Conservation (phyloP, 1,140 invertebrate species). For the Lerema accius region DNA sequence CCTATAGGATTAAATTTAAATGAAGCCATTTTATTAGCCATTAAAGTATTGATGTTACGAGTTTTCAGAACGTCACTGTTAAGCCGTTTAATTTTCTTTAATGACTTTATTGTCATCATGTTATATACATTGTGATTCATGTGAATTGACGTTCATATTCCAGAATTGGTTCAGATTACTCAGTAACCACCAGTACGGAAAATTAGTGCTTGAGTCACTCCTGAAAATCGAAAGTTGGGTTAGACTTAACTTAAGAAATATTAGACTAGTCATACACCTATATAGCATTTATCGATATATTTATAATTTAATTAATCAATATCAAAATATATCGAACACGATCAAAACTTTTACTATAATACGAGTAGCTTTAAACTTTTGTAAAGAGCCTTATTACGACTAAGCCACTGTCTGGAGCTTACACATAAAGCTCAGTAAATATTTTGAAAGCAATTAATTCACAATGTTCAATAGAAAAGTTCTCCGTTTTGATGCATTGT, state of each 20-base stretch:
- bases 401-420: slow-evolving; percentile 26
- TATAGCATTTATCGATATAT: no score
- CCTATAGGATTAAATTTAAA: slow-evolving; percentile 11
- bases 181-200: no score
- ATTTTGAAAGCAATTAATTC: slow-evolving; percentile 68
- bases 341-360: not conserved
- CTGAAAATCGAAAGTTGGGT: no score
- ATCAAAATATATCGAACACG: no score
- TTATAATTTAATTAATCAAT: no score
- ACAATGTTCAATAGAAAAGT: slow-evolving; percentile 73
- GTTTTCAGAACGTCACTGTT: not conserved
- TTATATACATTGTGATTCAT: no score
- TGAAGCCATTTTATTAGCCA: not conserved
- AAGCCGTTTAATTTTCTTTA: not conserved
- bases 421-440: slow-evolving; percentile 38
- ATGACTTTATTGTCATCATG: no score
- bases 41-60: not conserved
- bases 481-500: slow-evolving; percentile 70
- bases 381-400: not conserved
- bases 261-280: no score
- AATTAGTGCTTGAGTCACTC: no score
- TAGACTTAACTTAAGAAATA: no score
- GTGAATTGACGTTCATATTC: no score
- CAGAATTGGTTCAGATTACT: no score
- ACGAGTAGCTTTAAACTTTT: not conserved